Base-by-base conservation (phyloP, 1,140 invertebrate species). In the Subanguina moxae region DNA sequence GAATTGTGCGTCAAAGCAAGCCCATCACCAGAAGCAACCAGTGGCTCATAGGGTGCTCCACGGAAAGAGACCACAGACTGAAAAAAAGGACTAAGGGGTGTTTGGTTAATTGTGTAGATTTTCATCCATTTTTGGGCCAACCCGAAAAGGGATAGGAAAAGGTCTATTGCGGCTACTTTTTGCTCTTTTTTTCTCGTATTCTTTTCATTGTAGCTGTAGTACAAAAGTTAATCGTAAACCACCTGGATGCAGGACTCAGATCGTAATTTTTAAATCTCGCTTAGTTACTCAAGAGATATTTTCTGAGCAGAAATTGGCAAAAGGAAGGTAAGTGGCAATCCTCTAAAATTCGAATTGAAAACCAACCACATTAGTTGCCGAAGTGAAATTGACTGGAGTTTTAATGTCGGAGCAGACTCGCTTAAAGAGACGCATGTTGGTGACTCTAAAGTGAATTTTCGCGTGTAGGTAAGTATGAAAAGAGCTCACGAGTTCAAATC, bases 31-130 rank as follows among this genome's bases (percentile, higher is more conserved):
- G 76, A 75, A n/a, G 42, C 46, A 43, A 62, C 21, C 1, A 80
- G 38, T 28, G 67, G 62, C 9, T 76, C 74, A 59, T 76, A 79
- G 23, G 76, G 74, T 11, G 77, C 71, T 13, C 77, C 76, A n/a
- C 80, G 70, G 52, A 77, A 77, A 17, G 67, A 46, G 17, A 78
- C 78, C 5, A 52, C 30, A 7, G 76, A 76, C 75, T 71, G 42
- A 73, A 70, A 62, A 56, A 27, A 13, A 30, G 23, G 17, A 1
- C n/a, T n/a, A n/a, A n/a, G n/a, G n/a, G n/a, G n/a, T n/a, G n/a
- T n/a, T n/a, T n/a, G n/a, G n/a, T n/a, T n/a, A n/a, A n/a, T n/a
- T n/a, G n/a, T n/a, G n/a, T n/a, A n/a, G n/a, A n/a, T n/a, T n/a
- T n/a, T n/a, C n/a, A n/a, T n/a, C n/a, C n/a, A n/a, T n/a, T n/a